These are phyloP conservation scores for Eriocheir sinensis DNA, from an alignment of 1,140 invertebrate species.

Conservation along the genomic window DNA sequence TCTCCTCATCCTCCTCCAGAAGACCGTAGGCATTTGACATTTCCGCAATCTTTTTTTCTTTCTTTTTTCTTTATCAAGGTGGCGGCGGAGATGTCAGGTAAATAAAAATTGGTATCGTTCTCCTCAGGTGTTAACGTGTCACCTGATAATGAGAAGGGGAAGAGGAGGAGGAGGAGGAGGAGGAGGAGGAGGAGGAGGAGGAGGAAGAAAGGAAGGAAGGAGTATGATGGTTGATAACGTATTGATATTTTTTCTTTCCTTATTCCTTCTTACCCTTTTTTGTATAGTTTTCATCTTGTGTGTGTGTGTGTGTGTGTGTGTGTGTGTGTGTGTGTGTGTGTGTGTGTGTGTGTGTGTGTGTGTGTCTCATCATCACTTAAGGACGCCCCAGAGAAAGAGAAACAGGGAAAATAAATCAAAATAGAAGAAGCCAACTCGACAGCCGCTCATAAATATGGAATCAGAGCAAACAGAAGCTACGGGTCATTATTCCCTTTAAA, in stretches of 20 bases:
- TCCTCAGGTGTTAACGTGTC: constrained; percentile 41
- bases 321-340: constrained; percentile 17
- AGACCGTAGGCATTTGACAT: constrained; percentile 15
- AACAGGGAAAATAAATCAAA: background rate
- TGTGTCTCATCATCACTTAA: background rate
- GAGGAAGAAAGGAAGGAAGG: background rate
- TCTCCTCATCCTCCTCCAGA: background rate
- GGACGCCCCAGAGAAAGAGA: background rate
- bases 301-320: constrained; percentile 16
- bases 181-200: background rate
- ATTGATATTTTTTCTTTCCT: background rate
- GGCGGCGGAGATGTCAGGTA: constrained; percentile 34
- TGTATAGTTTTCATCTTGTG: background rate
- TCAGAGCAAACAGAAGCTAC: background rate
- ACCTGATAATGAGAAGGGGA: constrained; percentile 46
- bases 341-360: constrained; percentile 6
- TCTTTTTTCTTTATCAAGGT: constrained; percentile 39
- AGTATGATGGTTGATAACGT: background rate
- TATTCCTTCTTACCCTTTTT: background rate
- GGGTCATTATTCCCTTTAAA: background rate
- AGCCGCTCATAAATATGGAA: background rate
- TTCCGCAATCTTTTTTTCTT: background rate
- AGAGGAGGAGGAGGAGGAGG: background rate
- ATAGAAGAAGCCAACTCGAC: background rate
- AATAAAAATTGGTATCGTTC: constrained; percentile 63